A percentile compares a stretch with the other conserved stretches of the same genome.
Conservation (phyloP, 2,113 vertebrate species). For the Xyliphius kryptos region DNA sequence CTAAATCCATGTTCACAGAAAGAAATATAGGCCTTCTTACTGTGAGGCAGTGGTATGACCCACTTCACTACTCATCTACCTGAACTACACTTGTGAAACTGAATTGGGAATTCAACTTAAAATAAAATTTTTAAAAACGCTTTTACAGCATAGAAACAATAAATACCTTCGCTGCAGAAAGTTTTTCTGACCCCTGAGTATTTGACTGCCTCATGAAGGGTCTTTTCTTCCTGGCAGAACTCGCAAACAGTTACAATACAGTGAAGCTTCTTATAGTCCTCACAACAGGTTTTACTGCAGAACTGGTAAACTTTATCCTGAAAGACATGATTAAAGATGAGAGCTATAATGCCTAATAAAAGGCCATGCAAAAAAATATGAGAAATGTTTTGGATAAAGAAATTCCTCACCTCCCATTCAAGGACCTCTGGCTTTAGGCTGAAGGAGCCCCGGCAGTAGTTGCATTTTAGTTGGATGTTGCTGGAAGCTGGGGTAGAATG, state of each 20-base stretch:
- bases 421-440: constrained; percentile 89
- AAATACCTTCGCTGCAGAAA: constrained; percentile 95
- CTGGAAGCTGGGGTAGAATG: constrained; percentile 64
- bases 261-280: constrained; percentile 97
- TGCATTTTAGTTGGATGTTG: constrained; percentile 88
- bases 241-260: constrained; percentile 97
- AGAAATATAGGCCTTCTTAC: no score
- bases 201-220: constrained; percentile 88
- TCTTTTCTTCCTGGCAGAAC: constrained; percentile 97
- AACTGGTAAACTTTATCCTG: constrained; percentile 97
- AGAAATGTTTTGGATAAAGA: background rate
- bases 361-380: background rate
- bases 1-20: no score
- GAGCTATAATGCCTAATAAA: no score
- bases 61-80: no score
- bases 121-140: background rate
- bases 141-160: background rate
- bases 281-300: constrained; percentile 91
- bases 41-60: no score
- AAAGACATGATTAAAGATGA: constrained; percentile 33
- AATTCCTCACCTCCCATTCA: constrained; percentile 92
- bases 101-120: no score
- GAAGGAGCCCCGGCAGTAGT: constrained; percentile 89
- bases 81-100: no score
- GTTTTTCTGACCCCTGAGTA: constrained; percentile 95